Conservation (phyloP, 2,797 vertebrate species). For the Dicrostonyx torquatus region DNA sequence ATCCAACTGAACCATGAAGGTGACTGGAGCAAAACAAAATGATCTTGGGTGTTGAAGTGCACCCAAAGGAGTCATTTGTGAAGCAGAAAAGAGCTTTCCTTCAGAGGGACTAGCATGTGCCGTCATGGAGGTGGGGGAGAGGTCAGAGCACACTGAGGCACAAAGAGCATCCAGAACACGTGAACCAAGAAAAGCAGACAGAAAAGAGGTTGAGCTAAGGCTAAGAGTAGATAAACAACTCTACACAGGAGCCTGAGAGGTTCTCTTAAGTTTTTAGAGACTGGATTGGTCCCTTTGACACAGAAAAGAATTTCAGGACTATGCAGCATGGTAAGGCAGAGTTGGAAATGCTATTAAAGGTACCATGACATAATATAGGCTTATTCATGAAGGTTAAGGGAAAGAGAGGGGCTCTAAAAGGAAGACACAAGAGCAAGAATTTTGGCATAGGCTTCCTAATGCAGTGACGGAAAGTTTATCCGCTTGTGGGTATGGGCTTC, state of each 20-base stretch:
- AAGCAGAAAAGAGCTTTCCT: not conserved
- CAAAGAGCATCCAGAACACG: not conserved
- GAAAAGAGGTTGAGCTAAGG: not conserved
- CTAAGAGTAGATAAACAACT: not conserved
- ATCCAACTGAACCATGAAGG: slow-evolving; percentile 1
- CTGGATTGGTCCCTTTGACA: not conserved
- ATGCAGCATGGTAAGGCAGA: not conserved
- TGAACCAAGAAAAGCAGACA: not conserved
- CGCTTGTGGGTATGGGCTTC: not conserved
- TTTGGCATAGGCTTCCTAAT: not conserved
- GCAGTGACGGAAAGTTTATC: not conserved
- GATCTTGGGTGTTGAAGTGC: not conserved
- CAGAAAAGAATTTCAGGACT: not conserved
- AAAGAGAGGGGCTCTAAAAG: not conserved
- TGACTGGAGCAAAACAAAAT: not conserved
- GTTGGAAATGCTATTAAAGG: not conserved
- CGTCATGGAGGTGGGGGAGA: not conserved
- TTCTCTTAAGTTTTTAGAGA: not conserved
- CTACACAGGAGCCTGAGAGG: too few species aligned
- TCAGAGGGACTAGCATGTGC: not conserved
- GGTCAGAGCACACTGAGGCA: not conserved
- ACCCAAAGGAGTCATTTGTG: not conserved
- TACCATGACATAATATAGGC: not conserved
- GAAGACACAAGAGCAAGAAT: not conserved
- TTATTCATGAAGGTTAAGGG: not conserved